Conservation (phyloP, 2,113 vertebrate species). For the Andinoacara biseriatus region DNA sequence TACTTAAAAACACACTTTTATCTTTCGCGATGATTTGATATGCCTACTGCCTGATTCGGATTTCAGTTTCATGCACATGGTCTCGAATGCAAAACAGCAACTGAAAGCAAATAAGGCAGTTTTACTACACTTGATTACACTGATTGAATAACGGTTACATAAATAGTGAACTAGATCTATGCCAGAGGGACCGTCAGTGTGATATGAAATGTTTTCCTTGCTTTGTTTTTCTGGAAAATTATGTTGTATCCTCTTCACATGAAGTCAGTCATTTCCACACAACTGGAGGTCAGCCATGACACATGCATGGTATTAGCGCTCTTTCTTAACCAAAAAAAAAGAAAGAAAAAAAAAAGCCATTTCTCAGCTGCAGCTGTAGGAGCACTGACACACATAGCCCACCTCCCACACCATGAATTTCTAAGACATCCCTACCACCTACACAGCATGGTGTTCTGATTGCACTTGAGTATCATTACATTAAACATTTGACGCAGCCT, state of each 20-base stretch:
- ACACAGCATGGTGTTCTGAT: conserved; percentile 51
- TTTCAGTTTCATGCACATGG: conserved; percentile 62
- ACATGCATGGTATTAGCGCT: conserved; percentile 65
- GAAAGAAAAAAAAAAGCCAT: conserved; percentile 1
- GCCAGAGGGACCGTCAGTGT: conserved; percentile 53
- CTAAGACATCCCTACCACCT: conserved; percentile 48
- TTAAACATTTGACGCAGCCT: conserved; percentile 46
- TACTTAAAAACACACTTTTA: conserved; percentile 44
- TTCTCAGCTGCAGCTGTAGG: conserved; percentile 45
- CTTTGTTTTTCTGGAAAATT: conserved; percentile 25
- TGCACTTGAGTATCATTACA: conserved; percentile 64
- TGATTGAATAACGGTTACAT: conserved; percentile 67
- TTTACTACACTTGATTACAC: conserved; percentile 66
- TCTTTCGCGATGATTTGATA: conserved; percentile 28
- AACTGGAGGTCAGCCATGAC: conserved; percentile 60
- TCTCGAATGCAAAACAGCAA: conserved; percentile 62
- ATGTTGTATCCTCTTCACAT: conserved; percentile 34
- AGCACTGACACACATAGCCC: conserved; percentile 29
- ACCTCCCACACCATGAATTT: conserved; percentile 20
- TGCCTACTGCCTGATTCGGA: conserved; percentile 21
- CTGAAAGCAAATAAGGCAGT: conserved; percentile 52
- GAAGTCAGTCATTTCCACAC: conserved; percentile 44
- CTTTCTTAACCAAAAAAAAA: background rate
- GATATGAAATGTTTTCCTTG: conserved; percentile 39
- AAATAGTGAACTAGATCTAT: conserved; percentile 69